A percentile compares a stretch with the other conserved stretches of the same genome.
phyloP scores from a whole-genome alignment of 64 coral and sea anemone species.

The Montipora foliosa region DNA sequence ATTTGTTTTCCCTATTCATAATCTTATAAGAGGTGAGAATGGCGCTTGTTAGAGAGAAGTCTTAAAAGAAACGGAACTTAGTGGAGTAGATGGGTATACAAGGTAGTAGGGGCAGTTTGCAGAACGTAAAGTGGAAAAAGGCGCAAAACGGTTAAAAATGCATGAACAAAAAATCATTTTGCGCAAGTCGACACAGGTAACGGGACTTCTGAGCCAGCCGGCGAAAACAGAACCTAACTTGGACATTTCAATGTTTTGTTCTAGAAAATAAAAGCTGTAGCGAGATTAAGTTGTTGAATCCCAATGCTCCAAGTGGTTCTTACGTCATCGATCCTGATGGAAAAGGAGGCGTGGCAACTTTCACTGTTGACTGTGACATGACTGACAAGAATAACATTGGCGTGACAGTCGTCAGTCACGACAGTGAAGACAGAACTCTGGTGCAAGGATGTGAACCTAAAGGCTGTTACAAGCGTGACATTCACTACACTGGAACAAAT shows the following conservation, averaged over 20 bases:
- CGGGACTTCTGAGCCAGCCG: too few relatives aligned
- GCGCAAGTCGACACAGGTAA: too few relatives aligned
- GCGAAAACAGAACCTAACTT: too few relatives aligned
- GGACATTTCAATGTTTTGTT: background rate
- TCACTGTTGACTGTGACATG: slow-evolving; percentile 63
- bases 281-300: background rate
- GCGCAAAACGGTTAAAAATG: too few relatives aligned
- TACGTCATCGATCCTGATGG: slow-evolving; percentile 62
- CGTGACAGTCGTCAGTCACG: slow-evolving; percentile 57
- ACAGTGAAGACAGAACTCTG: slow-evolving; percentile 40
- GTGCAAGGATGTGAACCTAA: background rate
- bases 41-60: too few relatives aligned
- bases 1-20: background rate
- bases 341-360: background rate
- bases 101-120: too few relatives aligned
- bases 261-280: slow-evolving; percentile 12
- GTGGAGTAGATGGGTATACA: too few relatives aligned
- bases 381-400: slow-evolving; percentile 51
- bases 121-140: too few relatives aligned
- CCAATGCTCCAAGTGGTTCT: slow-evolving; percentile 5
- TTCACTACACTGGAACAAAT: slow-evolving; percentile 21
- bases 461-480: slow-evolving; percentile 23
- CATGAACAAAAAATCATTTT: too few relatives aligned
- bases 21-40: too few relatives aligned
- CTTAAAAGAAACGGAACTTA: too few relatives aligned